Evolutionary conservation across 2,797 vertebrate genomes (phyloP), one percentile per base, ranked within the genome.

Genomic region (Hephaestus fuliginosus): DNA sequence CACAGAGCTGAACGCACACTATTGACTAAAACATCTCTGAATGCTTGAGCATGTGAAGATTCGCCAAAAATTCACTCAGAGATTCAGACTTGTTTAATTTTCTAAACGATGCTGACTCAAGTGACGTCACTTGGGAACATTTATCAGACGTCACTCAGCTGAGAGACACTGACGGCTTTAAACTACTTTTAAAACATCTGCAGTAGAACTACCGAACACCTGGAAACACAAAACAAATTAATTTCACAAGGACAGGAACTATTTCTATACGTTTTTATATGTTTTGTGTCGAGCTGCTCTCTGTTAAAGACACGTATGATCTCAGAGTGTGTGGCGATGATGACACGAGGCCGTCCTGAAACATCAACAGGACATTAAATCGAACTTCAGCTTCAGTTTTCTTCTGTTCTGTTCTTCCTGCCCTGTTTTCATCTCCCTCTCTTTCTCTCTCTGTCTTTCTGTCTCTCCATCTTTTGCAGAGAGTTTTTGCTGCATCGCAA

Each of bases 401-500:
- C 36, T 28, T 22, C 7, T 17, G 3, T 67, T 58, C 30, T 58
- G 12, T 14, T 49, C 63, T 41, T 17, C 28, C 4, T 70, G n/a
- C 49, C 69, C 9, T 14, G 12, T 14, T 49, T 39, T 8, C 63
- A 41, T 17, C 28, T 4, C 65, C 7, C 13, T 20, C 63, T 74
- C 11, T 41, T 25, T 41, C 25, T 68, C 68, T 64, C 39, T 20
- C 17, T 44, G 28, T 62, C 41, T 65, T 44, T 44, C 11, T 55
- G 18, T 28, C 33, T 41, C 62, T 18, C 0, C 68, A 39, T 69
- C 55, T 10, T 77, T 56, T 82, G 63, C 67, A 17, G 75, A 78
- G 75, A 86, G 81, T 87, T 88, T 86, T 86, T 88, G 84, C 88
- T 91, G 90, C 91, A 91, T 90, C 74, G 82, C 84, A 88, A 90